phyloP scores from a whole-genome alignment of 2,113 vertebrate genomes.

The Salvator merianae region DNA sequence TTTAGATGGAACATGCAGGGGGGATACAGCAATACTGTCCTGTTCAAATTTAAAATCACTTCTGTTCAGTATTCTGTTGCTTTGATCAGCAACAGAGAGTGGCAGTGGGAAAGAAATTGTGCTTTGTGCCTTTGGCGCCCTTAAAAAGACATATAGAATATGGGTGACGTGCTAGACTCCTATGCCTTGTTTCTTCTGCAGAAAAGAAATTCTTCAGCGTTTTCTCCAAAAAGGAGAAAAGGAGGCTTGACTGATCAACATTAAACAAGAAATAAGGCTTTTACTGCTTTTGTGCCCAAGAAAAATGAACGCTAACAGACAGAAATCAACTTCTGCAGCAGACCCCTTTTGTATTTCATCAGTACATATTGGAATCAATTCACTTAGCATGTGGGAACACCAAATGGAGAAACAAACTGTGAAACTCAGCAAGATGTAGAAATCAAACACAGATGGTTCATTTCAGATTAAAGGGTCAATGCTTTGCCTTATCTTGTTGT shows the following conservation, averaged over 20 bases:
- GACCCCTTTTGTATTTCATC: constrained; percentile 58
- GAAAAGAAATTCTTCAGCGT: too few species aligned
- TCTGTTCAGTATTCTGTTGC: too few species aligned
- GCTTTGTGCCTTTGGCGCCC: too few species aligned
- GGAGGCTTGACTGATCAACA: constrained; percentile 28
- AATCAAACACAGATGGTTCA: constrained; percentile 66
- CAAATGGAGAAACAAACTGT: constrained; percentile 68
- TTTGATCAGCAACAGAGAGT: too few species aligned
- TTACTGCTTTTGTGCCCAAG: constrained; percentile 31
- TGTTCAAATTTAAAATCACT: too few species aligned
- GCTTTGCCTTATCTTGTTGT: constrained; percentile 7
- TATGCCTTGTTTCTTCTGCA: not conserved
- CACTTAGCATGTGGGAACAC: constrained; percentile 67
- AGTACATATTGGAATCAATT: constrained; percentile 58
- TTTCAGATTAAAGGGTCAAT: constrained; percentile 58
- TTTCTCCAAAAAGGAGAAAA: constrained; percentile 28
- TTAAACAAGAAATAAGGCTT: constrained; percentile 44
- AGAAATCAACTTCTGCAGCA: constrained; percentile 55
- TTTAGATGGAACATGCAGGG: too few species aligned
- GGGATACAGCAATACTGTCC: too few species aligned
- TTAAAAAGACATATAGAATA: too few species aligned
- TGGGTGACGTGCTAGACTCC: not conserved
- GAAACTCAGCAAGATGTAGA: constrained; percentile 69
- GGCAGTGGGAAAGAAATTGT: too few species aligned
- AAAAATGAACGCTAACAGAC: constrained; percentile 44